Percentiles rank a stretch among this genome's conserved stretches.
Evolutionary conservation across 2,888 invertebrate genomes (phyloP).

Genomic region (Apodemia mormo): DNA sequence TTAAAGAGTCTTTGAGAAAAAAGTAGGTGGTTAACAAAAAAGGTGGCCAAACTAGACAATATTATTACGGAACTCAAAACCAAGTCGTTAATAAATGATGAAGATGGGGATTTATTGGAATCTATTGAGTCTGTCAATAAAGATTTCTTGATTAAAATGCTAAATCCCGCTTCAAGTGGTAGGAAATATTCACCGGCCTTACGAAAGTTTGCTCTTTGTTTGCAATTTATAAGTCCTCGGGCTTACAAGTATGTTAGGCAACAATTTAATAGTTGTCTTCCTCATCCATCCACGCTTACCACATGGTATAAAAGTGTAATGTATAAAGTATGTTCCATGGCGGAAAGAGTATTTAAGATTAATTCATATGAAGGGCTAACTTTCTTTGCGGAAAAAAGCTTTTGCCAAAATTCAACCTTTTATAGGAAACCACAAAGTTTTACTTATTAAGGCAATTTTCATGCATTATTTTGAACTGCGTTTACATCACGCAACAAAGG

Average conservation of each 20-base stretch:
- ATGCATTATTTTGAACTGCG: no score
- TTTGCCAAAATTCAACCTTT: not conserved
- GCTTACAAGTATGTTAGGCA: constrained; percentile 9
- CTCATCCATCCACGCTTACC: constrained; percentile 5
- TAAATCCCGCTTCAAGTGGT: not conserved
- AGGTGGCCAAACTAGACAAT: not conserved
- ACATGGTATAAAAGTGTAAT: not conserved
- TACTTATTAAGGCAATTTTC: not conserved
- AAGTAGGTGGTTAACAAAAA: not conserved
- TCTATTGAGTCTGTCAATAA: not conserved
- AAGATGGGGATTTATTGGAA: not conserved
- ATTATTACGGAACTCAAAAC: constrained; percentile 1
- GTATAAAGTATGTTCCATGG: no score
- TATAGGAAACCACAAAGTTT: not conserved
- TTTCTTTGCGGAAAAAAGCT: no score
- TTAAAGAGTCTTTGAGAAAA: not conserved
- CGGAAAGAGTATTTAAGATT: no score
- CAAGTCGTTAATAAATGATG: constrained; percentile 9
- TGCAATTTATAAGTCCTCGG: constrained; percentile 18
- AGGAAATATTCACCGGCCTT: constrained; percentile 16
- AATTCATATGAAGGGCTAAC: no score
- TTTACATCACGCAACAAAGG: no score
- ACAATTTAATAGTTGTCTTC: constrained; percentile 16
- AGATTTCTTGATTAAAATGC: not conserved
- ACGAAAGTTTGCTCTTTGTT: constrained; percentile 16